A percentile compares a stretch with the other conserved stretches of the same genome.
These are phyloP conservation scores for Polietes domitor DNA, from an alignment of 2,888 invertebrate genomes.

Conservation along the genomic window DNA sequence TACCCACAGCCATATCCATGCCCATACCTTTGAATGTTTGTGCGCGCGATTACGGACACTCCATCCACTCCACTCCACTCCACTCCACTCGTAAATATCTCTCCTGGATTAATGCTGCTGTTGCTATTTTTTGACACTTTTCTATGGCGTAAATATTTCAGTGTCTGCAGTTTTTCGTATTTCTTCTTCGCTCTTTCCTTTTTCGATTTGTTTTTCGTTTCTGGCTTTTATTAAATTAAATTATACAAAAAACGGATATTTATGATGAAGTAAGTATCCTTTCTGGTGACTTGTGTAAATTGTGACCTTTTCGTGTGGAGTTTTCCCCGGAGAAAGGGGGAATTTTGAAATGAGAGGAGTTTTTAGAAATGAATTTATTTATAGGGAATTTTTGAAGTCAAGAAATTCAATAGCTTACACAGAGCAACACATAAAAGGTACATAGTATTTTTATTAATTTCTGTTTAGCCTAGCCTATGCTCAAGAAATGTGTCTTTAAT, in stretches of 20 bases:
- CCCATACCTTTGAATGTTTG: background rate
- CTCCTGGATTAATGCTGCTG: constrained; percentile 77
- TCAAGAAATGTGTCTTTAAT: no score
- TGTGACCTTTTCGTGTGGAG: constrained; percentile 37
- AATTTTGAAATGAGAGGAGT: no score
- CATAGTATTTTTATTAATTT: no score
- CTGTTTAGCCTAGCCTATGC: no score
- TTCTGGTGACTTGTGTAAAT: constrained; percentile 29
- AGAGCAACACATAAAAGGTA: no score
- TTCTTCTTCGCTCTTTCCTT: constrained; percentile 18
- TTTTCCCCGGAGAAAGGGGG: background rate
- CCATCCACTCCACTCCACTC: background rate
- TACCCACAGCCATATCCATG: background rate
- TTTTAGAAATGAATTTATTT: no score
- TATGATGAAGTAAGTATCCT: constrained; percentile 52
- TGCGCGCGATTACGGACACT: no score
- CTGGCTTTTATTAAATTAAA: constrained; percentile 61
- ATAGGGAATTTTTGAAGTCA: no score
- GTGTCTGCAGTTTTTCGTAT: constrained; percentile 49
- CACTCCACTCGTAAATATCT: constrained; percentile 73
- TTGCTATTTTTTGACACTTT: constrained; percentile 76
- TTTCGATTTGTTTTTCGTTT: background rate
- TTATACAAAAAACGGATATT: constrained; percentile 39
- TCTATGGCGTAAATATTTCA: constrained; percentile 56
- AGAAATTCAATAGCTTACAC: no score